Base-by-base conservation (phyloP, 2,888 invertebrate species). In the Dasypolia templi region DNA sequence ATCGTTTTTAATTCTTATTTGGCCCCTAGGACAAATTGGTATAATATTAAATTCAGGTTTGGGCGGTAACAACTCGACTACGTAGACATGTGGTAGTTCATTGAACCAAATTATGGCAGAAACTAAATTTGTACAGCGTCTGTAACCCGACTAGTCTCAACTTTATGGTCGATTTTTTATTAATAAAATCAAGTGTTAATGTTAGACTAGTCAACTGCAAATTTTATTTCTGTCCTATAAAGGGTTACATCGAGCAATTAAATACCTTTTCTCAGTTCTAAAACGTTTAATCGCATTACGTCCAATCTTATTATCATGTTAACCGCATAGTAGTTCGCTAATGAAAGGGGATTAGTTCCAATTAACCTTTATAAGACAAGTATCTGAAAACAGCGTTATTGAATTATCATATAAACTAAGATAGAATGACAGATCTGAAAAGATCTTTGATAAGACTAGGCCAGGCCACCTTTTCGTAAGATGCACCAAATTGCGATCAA, bases 401-500 rank as follows among this genome's bases (percentile, higher is more conserved):
- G 42, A 68, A 71, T 77, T 66, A 73, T 69, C 53, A n/a, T 53
- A 59, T 79, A 72, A 12, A 55, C 67, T 80, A 39, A 75, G 58
- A 46, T 67, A 63, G 35, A 51, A 22, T 29, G 22, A 62, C 46
- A 67, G 58, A 71, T 71, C 66, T 81, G 35, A 66, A 22, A 42
- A 53, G n/a, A 53, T 64, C 65, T 32, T 64, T 56, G 26, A 22
- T 61, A 42, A 44, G 29, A 56, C 12, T 32, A 46, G 29, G 29
- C 62, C 44, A 46, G 29, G 29, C 62, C 44, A 29, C 32, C 14
- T 19, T 64, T 46, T 14, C 19, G 29, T 32, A 53, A 61, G 9
- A 39, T 73, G 39, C 51, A 67, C 19, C 32, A 51, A 73, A 29
- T 29, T 58, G 19, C 22, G 9, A 61, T 19, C 6, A 49, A 56